Evolutionary conservation across 2,113 vertebrate species (phyloP), one percentile per base, ranked within the genome.

Genomic region (Phycodurus eques): DNA sequence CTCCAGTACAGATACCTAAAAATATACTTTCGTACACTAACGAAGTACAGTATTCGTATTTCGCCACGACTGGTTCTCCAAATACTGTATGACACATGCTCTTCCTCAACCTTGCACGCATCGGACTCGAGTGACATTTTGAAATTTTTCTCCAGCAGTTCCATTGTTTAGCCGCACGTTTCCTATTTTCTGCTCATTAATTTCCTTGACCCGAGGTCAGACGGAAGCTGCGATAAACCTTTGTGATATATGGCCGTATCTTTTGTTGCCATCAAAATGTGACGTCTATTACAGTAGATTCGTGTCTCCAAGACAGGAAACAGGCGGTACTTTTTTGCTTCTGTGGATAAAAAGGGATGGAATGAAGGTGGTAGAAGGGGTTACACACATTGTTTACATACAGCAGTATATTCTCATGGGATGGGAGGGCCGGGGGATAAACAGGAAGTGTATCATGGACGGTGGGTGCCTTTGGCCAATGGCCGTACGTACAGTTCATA

Each of bases 381-480:
- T 17, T 61, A 35, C 31, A 19, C 14, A 3, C 14, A 61, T 17
- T 8, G 31, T 14, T 13, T 27, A 61, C 8, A 22, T 56, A 22
- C 20, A 56, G n/a, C 20, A 56, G 49, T 7, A 17, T 20, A 22
- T 54, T 20, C 20, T 54, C 53, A 54, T 60, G 57, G 56, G 8
- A 4, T n/a, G 53, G n/a, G 4, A n/a, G 51, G 7, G 51, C 7
- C 3, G 9, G 20, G 20, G 56, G 4, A 11, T 81, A 89, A 91
- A 90, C 89, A 91, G 85, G 90, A 56, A 56, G 53, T 56, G 20
- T 56, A 56, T 56, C 8, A 51, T 19, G 17, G 49, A 51, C 6
- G 49, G 49, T 51, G 53, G 27, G 27, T 27, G 27, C 27, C 27
- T 27, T 27, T 27, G 27, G 27, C 51, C 51, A 7, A n/a, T 20